These are phyloP conservation scores for Dendronephthya gigantea DNA, from an alignment of 64 coral and sea anemone genomes.

Conservation along the genomic window DNA sequence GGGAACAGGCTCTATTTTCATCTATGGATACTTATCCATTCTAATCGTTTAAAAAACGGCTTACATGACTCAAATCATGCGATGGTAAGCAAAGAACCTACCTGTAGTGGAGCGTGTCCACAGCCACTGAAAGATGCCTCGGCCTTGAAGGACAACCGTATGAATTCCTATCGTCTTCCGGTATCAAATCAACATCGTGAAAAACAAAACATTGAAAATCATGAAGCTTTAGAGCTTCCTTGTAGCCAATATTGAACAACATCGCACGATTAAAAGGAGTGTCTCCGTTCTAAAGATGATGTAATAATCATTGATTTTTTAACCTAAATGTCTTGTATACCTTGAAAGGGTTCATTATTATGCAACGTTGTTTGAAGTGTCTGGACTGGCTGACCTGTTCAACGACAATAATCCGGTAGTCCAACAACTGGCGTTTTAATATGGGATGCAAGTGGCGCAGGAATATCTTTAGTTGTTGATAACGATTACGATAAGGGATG, in stretches of 20 bases:
- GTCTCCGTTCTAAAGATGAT: slow-evolving; percentile 47
- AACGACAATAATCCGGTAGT: slow-evolving; percentile 77
- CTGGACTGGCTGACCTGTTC: slow-evolving; percentile 41
- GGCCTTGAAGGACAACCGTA: slow-evolving; percentile 78
- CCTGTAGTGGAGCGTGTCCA: slow-evolving; percentile 83
- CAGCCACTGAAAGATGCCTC: slow-evolving; percentile 83
- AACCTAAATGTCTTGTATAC: no score
- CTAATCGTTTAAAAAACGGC: no score
- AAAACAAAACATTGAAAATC: slow-evolving; percentile 92
- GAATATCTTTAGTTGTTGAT: slow-evolving; percentile 75
- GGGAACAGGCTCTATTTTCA: no score
- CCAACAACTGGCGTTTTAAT: slow-evolving; percentile 65
- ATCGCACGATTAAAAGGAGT: slow-evolving; percentile 90
- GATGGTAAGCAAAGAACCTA: background rate
- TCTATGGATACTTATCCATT: no score
- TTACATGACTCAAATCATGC: no score
- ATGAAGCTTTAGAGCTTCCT: slow-evolving; percentile 75
- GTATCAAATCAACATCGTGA: slow-evolving; percentile 92
- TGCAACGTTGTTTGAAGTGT: background rate
- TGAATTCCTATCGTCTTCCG: slow-evolving; percentile 83
- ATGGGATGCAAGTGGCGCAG: slow-evolving; percentile 88
- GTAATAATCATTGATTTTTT: no score
- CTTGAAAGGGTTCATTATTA: no score
- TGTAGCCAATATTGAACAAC: slow-evolving; percentile 92
- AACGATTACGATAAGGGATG: slow-evolving; percentile 77